Evolutionary conservation across 2,797 vertebrate genomes (phyloP), one percentile per base, ranked within the genome.

Genomic region (Lophius americanus): DNA sequence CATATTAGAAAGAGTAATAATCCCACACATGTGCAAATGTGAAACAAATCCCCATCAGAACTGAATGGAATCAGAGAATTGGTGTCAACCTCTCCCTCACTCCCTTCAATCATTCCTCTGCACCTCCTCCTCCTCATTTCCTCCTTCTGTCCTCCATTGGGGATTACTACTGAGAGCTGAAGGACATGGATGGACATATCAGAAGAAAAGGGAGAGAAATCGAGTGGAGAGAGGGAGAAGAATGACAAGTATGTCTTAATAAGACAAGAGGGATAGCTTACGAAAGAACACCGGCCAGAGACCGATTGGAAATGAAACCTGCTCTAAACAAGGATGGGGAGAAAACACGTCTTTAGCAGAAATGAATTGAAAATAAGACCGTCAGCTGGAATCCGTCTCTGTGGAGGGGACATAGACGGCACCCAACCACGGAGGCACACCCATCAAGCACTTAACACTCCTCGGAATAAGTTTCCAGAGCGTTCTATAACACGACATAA

Each of bases 161-260:
- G 23, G 10, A 14, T 53, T 38, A 64, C 0, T 2, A 42, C 74
- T 9, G 54, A 42, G 64, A 36, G 64, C 5, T 52, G 57, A 59
- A 68, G 71, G 12, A 60, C 64, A 35, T 9, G 68, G 64, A 55
- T 58, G 67, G 64, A 62, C 56, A 61, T 51, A 2, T 58, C 51
- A 36, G 75, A 33, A 67, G 53, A 49, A 51, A 51, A 50, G 12
- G 61, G 50, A n/a, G n/a, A 50, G 53, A 47, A 64, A 33, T 3
- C 13, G 58, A 64, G 36, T 5, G 5, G 37, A 47, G 37, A 11
- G 43, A 66, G 38, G 33, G 32, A 5, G 6, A 48, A n/a, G 23
- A 23, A 23, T 23, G 23, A 23, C 23, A 23, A 59, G 52, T 10
- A 7, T 50, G 33, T 50, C 51, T 51, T 47, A 54, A 47, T 64